Conservation (phyloP, 2,888 invertebrate genomes). For the Thysanoteuthis rhombus region DNA sequence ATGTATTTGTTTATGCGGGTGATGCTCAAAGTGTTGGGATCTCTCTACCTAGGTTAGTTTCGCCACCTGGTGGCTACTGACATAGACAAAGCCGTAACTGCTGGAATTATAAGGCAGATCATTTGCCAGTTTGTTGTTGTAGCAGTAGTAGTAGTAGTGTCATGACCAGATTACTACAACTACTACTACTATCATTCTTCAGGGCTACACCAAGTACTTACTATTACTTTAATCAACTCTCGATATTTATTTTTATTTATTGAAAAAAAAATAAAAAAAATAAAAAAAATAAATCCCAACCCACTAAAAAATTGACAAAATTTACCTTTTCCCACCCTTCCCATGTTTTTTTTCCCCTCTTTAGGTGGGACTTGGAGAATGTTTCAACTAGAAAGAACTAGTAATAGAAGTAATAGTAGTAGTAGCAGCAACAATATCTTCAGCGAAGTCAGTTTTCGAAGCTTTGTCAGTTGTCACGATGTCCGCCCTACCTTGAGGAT, state of each 20-base stretch:
- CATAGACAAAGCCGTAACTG: not conserved
- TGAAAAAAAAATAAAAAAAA: too few species aligned
- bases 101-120: not conserved
- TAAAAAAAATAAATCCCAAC: not conserved
- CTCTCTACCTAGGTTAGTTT: not conserved
- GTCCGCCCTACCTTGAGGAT: not conserved
- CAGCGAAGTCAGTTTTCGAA: not conserved
- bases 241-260: not conserved
- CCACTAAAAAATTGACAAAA: not conserved
- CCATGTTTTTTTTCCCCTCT: not conserved
- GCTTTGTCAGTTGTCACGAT: not conserved
- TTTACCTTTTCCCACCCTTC: not conserved
- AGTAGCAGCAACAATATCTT: not conserved
- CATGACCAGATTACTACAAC: not conserved
- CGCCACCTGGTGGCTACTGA: conserved; percentile 32
- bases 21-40: not conserved
- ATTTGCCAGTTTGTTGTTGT: not conserved
- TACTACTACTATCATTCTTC: too few species aligned
- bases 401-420: not conserved
- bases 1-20: not conserved
- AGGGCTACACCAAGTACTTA: not conserved
- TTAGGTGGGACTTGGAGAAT: not conserved
- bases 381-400: not conserved
- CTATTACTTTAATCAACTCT: not conserved
- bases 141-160: not conserved